Base-by-base conservation (phyloP, 2,113 vertebrate genomes). In the Silurus meridionalis region DNA sequence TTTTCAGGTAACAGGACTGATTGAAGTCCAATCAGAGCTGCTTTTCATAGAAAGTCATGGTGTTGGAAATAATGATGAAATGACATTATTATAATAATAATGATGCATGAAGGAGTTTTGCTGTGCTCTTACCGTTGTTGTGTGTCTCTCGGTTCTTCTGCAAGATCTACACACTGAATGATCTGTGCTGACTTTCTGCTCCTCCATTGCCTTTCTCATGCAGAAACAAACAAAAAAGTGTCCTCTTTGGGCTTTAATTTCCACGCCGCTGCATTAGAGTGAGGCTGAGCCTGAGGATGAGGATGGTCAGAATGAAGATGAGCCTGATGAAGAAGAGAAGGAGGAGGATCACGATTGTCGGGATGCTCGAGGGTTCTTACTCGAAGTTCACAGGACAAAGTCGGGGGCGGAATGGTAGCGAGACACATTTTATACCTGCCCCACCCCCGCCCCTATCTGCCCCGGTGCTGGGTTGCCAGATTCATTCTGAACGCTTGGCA, bases 371-470 rank as follows among this genome's bases (percentile, higher is more conserved):
- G 83, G 37, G 85, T 87, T 91, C 86, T 89, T 80, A 61, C 90
- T 90, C 90, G 87, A 83, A 89, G 89, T 90, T 89, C 87, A 89
- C 86, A 90, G 87, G 82, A 91, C 89, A 91, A 84, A 84, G 86
- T 83, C 89, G 80, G 85, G 67, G 90, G 64, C 83, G 89, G 89
- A 83, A 86, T 88, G 86, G 86, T 80, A 86, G 87, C 84, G 88
- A 89, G 83, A 90, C 87, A 84, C 69, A 87, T 87, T 92, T 88
- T 92, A 92, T 92, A 92, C 83, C 23, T 80, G 87, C 82, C 86
- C 89, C 88, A 72, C 79, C 87, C 88, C 90, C 89, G 84, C 90
- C 91, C 89, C 87, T 83, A 80, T 66, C 87, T 78, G 78, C 74
- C 88, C 89, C 83, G 80, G 78, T 55, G 48, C 74, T 53, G 63